Conservation (phyloP, 2,113 vertebrate species). For the Sebastes fasciatus region DNA sequence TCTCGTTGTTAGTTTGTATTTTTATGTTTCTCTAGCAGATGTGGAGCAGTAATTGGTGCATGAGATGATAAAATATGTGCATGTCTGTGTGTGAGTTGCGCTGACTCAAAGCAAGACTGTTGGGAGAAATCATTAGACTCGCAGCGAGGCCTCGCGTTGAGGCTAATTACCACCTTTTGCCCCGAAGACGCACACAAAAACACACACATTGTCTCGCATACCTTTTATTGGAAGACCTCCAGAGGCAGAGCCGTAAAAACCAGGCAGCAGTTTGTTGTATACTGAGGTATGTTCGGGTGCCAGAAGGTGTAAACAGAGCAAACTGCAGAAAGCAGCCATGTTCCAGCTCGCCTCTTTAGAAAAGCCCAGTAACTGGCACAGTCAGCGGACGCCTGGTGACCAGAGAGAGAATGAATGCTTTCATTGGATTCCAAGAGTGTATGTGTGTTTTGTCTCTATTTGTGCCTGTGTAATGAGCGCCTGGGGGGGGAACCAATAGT, state of each 20-base stretch:
- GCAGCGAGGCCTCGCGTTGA: constrained; percentile 46
- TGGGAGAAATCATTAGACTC: constrained; percentile 66
- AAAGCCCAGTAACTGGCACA: constrained; percentile 69
- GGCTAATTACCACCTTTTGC: constrained; percentile 68
- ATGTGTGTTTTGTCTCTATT: constrained; percentile 34
- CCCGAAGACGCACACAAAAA: constrained; percentile 53
- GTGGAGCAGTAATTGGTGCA: constrained; percentile 55
- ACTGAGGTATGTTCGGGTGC: constrained; percentile 25
- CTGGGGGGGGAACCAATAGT: constrained; percentile 39
- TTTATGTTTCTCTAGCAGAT: constrained; percentile 49
- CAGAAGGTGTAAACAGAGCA: constrained; percentile 61
- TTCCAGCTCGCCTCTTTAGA: constrained; percentile 61
- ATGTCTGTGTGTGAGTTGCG: constrained; percentile 29
- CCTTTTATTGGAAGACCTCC: constrained; percentile 30
- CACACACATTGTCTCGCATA: constrained; percentile 25
- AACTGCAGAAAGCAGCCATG: constrained; percentile 49
- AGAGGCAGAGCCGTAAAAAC: constrained; percentile 32
- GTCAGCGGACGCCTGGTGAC: constrained; percentile 62
- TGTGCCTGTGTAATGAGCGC: constrained; percentile 38
- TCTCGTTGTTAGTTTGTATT: neutral
- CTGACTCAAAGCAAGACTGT: constrained; percentile 55
- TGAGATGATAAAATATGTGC: constrained; percentile 37
- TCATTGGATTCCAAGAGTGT: constrained; percentile 56
- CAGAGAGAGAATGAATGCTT: constrained; percentile 61
- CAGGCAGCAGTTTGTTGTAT: constrained; percentile 36